phyloP scores from a whole-genome alignment of 2,888 invertebrate species.

The Patella pellucida region DNA sequence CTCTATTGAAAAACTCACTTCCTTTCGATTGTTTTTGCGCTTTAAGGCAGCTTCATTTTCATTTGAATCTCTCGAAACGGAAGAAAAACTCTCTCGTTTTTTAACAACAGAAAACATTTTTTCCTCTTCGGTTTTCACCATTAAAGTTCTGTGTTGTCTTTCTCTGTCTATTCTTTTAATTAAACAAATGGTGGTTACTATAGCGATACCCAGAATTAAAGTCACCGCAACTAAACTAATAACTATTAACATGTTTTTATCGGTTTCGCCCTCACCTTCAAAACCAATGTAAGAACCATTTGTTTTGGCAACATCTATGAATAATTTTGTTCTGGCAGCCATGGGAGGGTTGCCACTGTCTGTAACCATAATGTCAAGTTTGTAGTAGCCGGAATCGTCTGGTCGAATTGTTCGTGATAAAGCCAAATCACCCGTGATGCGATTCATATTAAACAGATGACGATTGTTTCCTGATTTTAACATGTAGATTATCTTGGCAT shows the following conservation, averaged over 20 bases:
- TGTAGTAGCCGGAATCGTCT: conserved; percentile 47
- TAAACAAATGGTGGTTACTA: conserved; percentile 53
- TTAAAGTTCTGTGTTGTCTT: conserved; percentile 29
- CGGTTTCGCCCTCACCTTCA: conserved; percentile 32
- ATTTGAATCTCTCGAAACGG: conserved; percentile 19
- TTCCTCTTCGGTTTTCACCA: conserved; percentile 32
- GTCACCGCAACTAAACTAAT: conserved; percentile 54
- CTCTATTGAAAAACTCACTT: conserved; percentile 61
- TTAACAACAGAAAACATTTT: conserved; percentile 37
- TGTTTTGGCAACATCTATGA: conserved; percentile 40
- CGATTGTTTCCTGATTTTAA: conserved; percentile 80
- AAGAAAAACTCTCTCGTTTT: conserved; percentile 21
- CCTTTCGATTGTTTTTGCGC: conserved; percentile 54
- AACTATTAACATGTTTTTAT: conserved; percentile 53
- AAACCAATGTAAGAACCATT: conserved; percentile 45
- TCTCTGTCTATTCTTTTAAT: conserved; percentile 47
- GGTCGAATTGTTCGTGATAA: conserved; percentile 50
- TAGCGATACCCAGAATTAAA: conserved; percentile 51
- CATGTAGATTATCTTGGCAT: conserved; percentile 92
- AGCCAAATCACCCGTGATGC: conserved; percentile 68
- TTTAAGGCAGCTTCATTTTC: conserved; percentile 43
- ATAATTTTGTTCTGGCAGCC: conserved; percentile 44
- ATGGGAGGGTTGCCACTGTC: conserved; percentile 51
- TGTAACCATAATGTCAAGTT: conserved; percentile 51
- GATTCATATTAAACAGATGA: conserved; percentile 70